Conservation (phyloP, 37 sponge, comb jelly and placozoan species). For the Bolinopsis microptera region DNA sequence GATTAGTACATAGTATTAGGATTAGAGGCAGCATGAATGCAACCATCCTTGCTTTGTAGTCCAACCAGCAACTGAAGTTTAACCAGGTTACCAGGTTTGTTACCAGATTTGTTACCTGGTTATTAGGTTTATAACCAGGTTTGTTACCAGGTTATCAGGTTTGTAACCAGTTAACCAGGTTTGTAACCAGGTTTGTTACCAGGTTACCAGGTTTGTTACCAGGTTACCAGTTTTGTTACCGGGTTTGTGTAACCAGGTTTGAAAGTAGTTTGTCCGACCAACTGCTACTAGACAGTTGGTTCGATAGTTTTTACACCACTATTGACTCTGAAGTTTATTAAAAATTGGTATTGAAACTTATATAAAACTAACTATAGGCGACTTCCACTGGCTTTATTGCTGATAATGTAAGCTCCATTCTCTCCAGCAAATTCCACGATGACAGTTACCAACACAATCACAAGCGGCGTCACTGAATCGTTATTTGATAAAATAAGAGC, state of each 20-base stretch:
- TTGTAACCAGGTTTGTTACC: no score
- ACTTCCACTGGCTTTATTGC: background rate
- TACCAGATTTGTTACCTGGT: background rate
- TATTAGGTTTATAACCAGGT: background rate
- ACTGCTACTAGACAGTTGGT: no score
- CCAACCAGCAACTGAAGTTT: conserved; percentile 50
- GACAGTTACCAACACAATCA: conserved; percentile 7
- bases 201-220: no score
- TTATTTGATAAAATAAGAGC: background rate
- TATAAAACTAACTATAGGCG: background rate
- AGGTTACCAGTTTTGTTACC: no score
- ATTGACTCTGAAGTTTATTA: no score
- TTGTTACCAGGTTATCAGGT: background rate
- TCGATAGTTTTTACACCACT: no score
- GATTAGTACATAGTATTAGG: background rate
- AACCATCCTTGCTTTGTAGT: conserved; percentile 39
- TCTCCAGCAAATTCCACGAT: conserved; percentile 33
- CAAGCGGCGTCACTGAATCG: background rate
- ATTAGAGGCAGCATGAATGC: conserved; percentile 35
- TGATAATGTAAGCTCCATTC: background rate
- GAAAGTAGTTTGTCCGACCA: no score
- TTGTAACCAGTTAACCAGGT: background rate
- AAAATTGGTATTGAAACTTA: no score
- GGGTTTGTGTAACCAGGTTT: no score
- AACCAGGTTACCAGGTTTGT: no score